A percentile compares a stretch with the other conserved stretches of the same genome.
phyloP scores from a whole-genome alignment of 35 echinoderm and acorn worm species.

The Heliocidaris tuberculata region DNA sequence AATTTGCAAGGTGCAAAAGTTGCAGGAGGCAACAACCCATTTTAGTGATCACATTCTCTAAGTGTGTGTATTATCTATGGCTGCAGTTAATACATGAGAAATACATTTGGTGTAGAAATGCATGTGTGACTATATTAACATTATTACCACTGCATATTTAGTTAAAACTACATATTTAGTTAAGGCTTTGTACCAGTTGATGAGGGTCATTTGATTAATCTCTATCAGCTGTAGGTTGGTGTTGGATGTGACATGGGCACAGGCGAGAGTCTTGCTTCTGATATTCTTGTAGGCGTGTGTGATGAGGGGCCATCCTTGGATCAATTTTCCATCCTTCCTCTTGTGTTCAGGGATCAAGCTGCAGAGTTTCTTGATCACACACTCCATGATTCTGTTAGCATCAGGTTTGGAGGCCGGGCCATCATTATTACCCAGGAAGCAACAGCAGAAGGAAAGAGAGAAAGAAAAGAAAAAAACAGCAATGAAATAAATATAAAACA shows the following conservation, averaged over 20 bases:
- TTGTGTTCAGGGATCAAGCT: background rate
- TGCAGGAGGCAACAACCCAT: too few relatives aligned
- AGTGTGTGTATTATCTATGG: too few relatives aligned
- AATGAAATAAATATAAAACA: background rate
- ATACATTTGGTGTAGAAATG: too few relatives aligned
- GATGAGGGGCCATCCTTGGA: constrained; percentile 38
- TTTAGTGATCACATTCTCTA: too few relatives aligned
- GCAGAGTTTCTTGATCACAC: constrained; percentile 64
- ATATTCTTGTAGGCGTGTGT: constrained; percentile 58
- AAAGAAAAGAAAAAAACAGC: background rate
- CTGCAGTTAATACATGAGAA: too few relatives aligned
- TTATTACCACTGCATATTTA: too few relatives aligned
- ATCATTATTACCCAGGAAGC: constrained; percentile 46
- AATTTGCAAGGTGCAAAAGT: too few relatives aligned
- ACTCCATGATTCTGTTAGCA: constrained; percentile 58
- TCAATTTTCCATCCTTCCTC: background rate
- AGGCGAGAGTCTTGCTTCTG: background rate
- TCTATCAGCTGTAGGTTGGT: too few relatives aligned
- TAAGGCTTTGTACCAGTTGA: too few relatives aligned
- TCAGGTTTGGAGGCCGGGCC: constrained; percentile 58
- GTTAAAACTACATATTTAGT: too few relatives aligned
- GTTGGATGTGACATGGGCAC: background rate
- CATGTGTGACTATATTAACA: too few relatives aligned
- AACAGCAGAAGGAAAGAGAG: constrained; percentile 36
- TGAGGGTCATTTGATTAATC: too few relatives aligned